These are phyloP conservation scores for Diadophis punctatus DNA, from an alignment of 2,113 vertebrate species.

Conservation along the genomic window DNA sequence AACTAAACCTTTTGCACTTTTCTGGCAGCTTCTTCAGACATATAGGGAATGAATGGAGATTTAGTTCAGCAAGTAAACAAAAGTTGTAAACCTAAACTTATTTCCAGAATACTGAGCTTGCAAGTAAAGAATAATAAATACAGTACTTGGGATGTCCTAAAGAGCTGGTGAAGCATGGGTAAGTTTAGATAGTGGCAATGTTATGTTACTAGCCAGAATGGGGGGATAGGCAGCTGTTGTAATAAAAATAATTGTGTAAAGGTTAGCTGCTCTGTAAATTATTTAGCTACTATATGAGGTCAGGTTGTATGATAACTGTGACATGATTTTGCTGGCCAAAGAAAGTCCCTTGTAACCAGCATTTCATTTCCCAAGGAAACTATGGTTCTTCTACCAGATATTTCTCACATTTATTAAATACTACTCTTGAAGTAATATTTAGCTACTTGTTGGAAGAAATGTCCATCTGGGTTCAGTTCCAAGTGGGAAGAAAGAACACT, in stretches of 20 bases:
- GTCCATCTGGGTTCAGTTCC: too few species aligned
- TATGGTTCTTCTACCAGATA: not conserved
- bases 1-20: not conserved
- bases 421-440: not conserved
- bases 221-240: not conserved
- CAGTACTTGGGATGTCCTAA: not conserved
- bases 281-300: not conserved
- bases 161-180: not conserved
- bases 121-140: not conserved
- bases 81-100: not conserved
- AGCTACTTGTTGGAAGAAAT: not conserved
- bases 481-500: too few species aligned
- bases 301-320: not conserved
- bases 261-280: not conserved
- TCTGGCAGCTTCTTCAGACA: not conserved
- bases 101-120: not conserved
- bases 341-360: not conserved
- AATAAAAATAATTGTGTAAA: not conserved
- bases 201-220: not conserved
- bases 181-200: not conserved
- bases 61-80: not conserved
- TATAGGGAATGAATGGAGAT: not conserved
- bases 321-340: not conserved
- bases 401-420: not conserved
- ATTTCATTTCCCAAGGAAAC: not conserved